Evolutionary conservation across 2,888 invertebrate species (phyloP), one percentile per base, ranked within the genome.

Genomic region (Mechanitis messenoides): DNA sequence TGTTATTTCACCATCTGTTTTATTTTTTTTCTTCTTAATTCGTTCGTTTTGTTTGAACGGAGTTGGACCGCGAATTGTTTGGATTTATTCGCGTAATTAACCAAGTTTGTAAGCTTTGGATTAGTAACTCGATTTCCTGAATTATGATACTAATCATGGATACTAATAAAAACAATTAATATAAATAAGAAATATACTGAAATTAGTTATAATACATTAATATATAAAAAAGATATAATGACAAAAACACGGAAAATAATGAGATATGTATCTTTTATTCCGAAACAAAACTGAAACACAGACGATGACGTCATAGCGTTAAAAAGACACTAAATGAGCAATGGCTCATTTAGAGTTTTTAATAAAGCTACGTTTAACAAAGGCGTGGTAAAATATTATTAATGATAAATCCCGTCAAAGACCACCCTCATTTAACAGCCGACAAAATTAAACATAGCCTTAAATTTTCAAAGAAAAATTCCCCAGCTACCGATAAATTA

Each of bases 81-180:
- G 85, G 87, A 87, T 88, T 89, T 87, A 87, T 87, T 87, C 79
- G 84, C 83, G 87, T 89, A 88, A 89, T 90, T 90, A 90, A 87
- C 67, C 85, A 88, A 89, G 87, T 88, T 88, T 84, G 83, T 84
- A 84, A 80, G 81, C 80, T 77, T 83, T 77, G 78, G 79, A 83
- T 86, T 85, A 84, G 82, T 85, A 86, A 83, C 81, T 79, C 83
- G 78, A 84, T 84, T 82, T 82, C 77, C 31, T 31, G 80, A 81
- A 77, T 80, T 78, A 75, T 79, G 76, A 78, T 74, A 81, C 81
- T 82, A 84, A 83, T 85, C 79, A 80, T 77, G 74, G 75, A 77
- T 78, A 84, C 79, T 80, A 20, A 20, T 20, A 20, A 20, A 20
- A 1, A 1, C 1, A 20, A 20, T 20, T 20, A 20, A 20, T 20